Evolutionary conservation across 64 coral and sea anemone species (phyloP).

Genomic region (Catalaphyllia jardinei): DNA sequence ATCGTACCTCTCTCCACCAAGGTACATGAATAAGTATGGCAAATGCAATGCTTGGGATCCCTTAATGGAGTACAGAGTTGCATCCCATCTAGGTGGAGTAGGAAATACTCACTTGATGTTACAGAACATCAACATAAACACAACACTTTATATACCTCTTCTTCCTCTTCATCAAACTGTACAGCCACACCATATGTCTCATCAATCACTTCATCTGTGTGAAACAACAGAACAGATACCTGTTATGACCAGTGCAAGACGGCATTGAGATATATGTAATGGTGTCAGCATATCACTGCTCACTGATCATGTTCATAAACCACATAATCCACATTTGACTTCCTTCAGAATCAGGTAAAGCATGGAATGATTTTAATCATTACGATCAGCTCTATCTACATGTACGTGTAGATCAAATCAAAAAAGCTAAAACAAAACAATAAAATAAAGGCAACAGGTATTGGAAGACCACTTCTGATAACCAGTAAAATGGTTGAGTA

Average conservation of each 20-base stretch:
- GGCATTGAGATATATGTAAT: too few species aligned
- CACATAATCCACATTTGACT: neutral
- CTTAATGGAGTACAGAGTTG: too few species aligned
- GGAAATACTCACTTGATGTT: neutral
- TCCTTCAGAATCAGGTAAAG: constrained; percentile 49
- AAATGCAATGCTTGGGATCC: too few species aligned
- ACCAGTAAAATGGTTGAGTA: too few species aligned
- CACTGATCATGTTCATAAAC: constrained; percentile 35
- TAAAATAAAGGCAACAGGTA: too few species aligned
- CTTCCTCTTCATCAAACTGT: constrained; percentile 99
- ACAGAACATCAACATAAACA: neutral
- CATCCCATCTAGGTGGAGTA: too few species aligned
- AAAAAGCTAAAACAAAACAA: too few species aligned
- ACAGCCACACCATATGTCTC: constrained; percentile 99
- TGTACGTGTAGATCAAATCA: too few species aligned
- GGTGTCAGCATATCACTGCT: neutral
- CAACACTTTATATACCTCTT: constrained; percentile 53
- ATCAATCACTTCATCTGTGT: constrained; percentile 95
- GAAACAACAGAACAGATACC: neutral
- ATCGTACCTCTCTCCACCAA: too few species aligned
- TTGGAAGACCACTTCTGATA: too few species aligned
- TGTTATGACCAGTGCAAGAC: neutral
- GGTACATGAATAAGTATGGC: too few species aligned
- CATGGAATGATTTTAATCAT: constrained; percentile 44
- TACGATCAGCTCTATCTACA: neutral